Evolutionary conservation across 1,140 invertebrate genomes (phyloP).

Genomic region (Goniozus legneri): DNA sequence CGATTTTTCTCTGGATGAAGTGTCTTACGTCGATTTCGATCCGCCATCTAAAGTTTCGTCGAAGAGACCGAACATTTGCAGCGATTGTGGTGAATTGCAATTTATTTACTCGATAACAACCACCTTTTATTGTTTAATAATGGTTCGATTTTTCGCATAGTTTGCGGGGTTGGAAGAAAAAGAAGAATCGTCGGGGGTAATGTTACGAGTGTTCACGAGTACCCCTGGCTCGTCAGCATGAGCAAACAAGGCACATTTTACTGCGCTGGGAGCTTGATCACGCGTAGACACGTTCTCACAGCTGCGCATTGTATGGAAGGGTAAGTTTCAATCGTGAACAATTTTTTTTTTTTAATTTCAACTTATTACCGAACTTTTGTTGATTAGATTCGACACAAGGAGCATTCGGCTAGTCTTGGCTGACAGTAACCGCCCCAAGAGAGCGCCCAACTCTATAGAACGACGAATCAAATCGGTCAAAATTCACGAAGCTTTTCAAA

Average conservation of each 20-base stretch:
- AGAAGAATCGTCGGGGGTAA: conserved; percentile 71
- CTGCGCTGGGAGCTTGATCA: conserved; percentile 70
- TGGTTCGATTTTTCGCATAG: conserved; percentile 49
- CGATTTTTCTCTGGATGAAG: conserved; percentile 23
- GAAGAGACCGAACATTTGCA: conserved; percentile 36
- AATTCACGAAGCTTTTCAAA: conserved; percentile 67
- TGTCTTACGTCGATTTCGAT: conserved; percentile 35
- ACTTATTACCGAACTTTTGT: neutral
- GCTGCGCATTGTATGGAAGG: conserved; percentile 62
- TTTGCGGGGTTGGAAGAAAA: conserved; percentile 65
- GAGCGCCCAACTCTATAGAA: conserved; percentile 31
- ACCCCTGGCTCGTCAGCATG: conserved; percentile 73
- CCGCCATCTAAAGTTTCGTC: conserved; percentile 18
- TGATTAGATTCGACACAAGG: conserved; percentile 47
- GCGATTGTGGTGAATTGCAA: conserved; percentile 40
- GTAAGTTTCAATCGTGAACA: conserved; percentile 36
- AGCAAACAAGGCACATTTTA: conserved; percentile 67
- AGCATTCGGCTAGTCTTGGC: conserved; percentile 49
- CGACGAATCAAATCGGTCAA: conserved; percentile 48
- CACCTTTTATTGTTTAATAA: conserved; percentile 4
- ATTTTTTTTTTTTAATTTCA: neutral
- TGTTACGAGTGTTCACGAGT: conserved; percentile 65
- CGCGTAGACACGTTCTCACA: conserved; percentile 57
- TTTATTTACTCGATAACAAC: neutral
- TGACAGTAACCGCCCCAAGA: conserved; percentile 45